Percentiles rank a stretch among this genome's conserved stretches.
Conservation (phyloP, 2,113 vertebrate species). For the Ranitomeya variabilis region DNA sequence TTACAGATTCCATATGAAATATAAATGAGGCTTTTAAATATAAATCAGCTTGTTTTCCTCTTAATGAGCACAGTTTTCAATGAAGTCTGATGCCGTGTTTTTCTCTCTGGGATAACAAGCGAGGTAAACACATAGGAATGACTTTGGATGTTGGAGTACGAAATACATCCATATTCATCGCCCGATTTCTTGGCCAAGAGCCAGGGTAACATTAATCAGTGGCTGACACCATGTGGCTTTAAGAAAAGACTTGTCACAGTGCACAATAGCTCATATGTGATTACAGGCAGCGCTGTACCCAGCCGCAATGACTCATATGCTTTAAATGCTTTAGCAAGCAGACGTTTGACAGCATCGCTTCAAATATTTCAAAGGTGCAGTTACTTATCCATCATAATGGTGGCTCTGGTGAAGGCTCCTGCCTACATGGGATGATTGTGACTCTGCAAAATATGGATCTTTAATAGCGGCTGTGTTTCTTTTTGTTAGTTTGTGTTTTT, state of each 20-base stretch:
- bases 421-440: conserved; percentile 3
- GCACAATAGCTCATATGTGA: conserved; percentile 49
- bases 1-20: conserved; percentile 13
- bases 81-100: conserved; percentile 8
- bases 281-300: conserved; percentile 11
- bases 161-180: conserved; percentile 37
- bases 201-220: conserved; percentile 51
- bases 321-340: conserved; percentile 34
- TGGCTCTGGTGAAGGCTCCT: background rate
- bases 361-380: conserved; percentile 34
- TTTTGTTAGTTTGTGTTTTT: conserved; percentile 2
- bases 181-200: conserved; percentile 26
- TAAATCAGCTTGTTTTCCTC: conserved; percentile 5
- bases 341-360: conserved; percentile 27
- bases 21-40: conserved; percentile 26
- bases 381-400: conserved; percentile 21
- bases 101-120: background rate
- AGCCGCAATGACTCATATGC: conserved; percentile 40
- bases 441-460: conserved; percentile 21
- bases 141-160: conserved; percentile 26
- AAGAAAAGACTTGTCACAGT: conserved; percentile 51
- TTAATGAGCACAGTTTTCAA: background rate
- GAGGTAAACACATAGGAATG: background rate
- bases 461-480: background rate
- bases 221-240: conserved; percentile 55